Percentiles rank a stretch among this genome's conserved stretches.
Evolutionary conservation across 2,797 vertebrate species (phyloP).

Genomic region (Phyllotis vaccarum): DNA sequence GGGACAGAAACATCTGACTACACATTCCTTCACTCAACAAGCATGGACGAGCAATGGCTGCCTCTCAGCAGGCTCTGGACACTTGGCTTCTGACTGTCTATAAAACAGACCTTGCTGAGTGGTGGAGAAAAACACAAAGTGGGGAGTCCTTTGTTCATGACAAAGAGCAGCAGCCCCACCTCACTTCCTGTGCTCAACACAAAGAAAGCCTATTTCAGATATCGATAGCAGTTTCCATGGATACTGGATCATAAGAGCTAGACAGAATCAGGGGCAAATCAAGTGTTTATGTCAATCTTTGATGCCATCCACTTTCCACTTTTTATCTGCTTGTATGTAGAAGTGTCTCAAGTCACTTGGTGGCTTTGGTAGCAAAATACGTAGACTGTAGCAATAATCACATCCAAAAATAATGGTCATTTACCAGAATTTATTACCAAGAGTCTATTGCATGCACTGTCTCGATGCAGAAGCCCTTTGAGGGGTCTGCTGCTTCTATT

Average conservation of each 20-base stretch:
- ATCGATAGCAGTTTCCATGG: slow-evolving; percentile 66
- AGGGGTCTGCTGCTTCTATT: neutral
- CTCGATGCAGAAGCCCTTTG: neutral
- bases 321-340: neutral
- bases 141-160: neutral
- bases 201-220: slow-evolving; percentile 42
- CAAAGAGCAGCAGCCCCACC: neutral
- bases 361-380: neutral
- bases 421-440: neutral
- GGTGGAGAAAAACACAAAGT: neutral
- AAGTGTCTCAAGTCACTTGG: neutral
- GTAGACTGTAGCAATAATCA: neutral
- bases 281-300: slow-evolving; percentile 37
- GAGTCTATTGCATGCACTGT: neutral
- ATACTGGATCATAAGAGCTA: slow-evolving; percentile 51
- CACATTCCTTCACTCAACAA: neutral
- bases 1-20: too few species aligned
- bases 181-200: neutral
- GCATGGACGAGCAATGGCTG: neutral
- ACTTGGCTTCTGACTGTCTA: rapidly evolving
- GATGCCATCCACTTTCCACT: neutral
- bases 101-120: neutral
- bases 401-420: neutral
- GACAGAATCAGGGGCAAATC: slow-evolving; percentile 35
- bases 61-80: neutral